Evolutionary conservation across 2,113 vertebrate species (phyloP), one percentile per base, ranked within the genome.

Genomic region (Carassius gibelio): DNA sequence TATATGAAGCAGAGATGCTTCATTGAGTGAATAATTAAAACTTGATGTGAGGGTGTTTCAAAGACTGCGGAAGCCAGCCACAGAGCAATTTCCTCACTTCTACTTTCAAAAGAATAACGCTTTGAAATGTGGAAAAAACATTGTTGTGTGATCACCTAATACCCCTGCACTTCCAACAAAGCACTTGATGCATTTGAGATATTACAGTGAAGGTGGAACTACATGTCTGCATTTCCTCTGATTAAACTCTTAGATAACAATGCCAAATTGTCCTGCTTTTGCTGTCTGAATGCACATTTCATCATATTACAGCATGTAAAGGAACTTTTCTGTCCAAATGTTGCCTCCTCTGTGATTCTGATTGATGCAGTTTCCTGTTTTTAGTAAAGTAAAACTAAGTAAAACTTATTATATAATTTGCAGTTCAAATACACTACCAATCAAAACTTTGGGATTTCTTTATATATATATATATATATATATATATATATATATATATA

Each of bases 141-240:
- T 57, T 57, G 50, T 77, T 77, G 17, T 45, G 38, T 45, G 36
- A 78, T 78, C 52, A 57, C 75, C 34, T 78, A 59, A 59, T n/a
- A 11, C 26, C 14, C 8, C 50, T 78, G 55, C 26, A 78, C 52
- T 36, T 78, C 59, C 19, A 59, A 57, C 50, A 21, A 38, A 61
- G 34, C 52, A 66, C 13, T 30, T 79, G 55, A 23, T 61, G 48
- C 30, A 13, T 69, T 61, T 71, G 50, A 45, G n/a, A 57, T 10
- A 45, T 5, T 79, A 30, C 21, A 42, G 75, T 38, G 13, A 85
- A 57, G 75, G 75, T 84, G 78, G 42, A 42, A 57, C 62, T 23
- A 14, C 55, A 66, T 77, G 21, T 5, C 26, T 48, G 26, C 38
- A 42, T 14, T 61, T 75, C 10, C 64, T 68, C n/a, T 57, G 76